Evolutionary conservation across 2,888 invertebrate species (phyloP).

Genomic region (Drosophila putrida): DNA sequence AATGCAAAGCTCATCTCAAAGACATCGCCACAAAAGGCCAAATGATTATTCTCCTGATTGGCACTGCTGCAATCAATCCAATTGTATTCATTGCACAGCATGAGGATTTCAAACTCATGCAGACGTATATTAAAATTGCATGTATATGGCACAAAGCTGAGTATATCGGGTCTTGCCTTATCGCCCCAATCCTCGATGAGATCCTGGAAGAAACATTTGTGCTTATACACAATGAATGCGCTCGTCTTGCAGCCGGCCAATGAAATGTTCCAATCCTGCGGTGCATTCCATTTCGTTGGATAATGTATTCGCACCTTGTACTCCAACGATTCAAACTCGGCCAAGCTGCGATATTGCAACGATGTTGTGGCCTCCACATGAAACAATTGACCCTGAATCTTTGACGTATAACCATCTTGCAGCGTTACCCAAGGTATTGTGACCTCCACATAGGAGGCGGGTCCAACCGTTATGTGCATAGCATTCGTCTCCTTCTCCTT

Average conservation of each 20-base stretch:
- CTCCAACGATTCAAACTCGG: constrained; percentile 97
- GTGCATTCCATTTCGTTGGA: constrained; percentile 97
- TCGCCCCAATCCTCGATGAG: constrained; percentile 98
- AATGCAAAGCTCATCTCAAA: constrained; percentile 97
- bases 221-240: constrained; percentile 95
- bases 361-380: constrained; percentile 98
- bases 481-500: constrained; percentile 97
- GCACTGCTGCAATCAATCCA: constrained; percentile 99
- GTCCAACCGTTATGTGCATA: constrained; percentile 97
- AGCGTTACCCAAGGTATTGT: constrained; percentile 97
- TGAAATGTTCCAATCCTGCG: constrained; percentile 96
- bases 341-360: constrained; percentile 95
- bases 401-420: constrained; percentile 94
- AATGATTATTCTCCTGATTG: constrained; percentile 96
- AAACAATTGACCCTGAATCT: constrained; percentile 96
- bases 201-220: constrained; percentile 98
- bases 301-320: constrained; percentile 93
- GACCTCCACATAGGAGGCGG: constrained; percentile 98
- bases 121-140: constrained; percentile 96
- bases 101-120: constrained; percentile 97
- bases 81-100: constrained; percentile 97
- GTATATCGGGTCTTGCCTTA: constrained; percentile 96
- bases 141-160: constrained; percentile 98
- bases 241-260: constrained; percentile 98
- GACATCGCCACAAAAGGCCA: constrained; percentile 97